A percentile compares a stretch with the other conserved stretches of the same genome.
Conservation (phyloP, 1,140 invertebrate genomes). For the Belonocnema kinseyi region DNA sequence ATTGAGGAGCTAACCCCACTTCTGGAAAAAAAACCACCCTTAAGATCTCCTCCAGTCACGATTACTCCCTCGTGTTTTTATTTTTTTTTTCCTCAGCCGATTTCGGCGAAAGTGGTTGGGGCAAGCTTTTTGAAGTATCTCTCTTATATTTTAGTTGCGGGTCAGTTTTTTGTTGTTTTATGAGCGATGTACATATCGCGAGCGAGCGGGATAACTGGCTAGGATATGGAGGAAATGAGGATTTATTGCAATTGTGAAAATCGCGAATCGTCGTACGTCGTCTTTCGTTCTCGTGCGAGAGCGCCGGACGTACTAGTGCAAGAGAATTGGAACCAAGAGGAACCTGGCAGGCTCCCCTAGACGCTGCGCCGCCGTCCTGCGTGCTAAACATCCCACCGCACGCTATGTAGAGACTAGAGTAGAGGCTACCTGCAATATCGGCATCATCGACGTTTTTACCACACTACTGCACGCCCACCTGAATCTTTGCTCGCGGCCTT, state of each 20-base stretch:
- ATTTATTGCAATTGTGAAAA: conserved; percentile 31
- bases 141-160: too few relatives aligned
- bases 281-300: conserved; percentile 61
- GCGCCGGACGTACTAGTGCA: conserved; percentile 67
- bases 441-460: conserved; percentile 56
- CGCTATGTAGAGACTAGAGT: conserved; percentile 42
- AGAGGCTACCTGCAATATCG: conserved; percentile 55
- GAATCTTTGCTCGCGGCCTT: conserved; percentile 31
- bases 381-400: conserved; percentile 47
- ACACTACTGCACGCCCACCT: conserved; percentile 19
- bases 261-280: conserved; percentile 49
- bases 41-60: too few relatives aligned
- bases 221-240: conserved; percentile 35
- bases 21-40: too few relatives aligned
- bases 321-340: conserved; percentile 35
- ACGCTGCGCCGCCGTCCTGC: conserved; percentile 51
- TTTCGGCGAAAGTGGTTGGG: too few relatives aligned
- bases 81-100: too few relatives aligned
- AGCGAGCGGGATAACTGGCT: neutral
- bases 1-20: too few relatives aligned
- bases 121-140: too few relatives aligned
- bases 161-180: too few relatives aligned
- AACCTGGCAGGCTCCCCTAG: conserved; percentile 56
- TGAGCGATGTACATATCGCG: neutral
- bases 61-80: too few relatives aligned